Base-by-base conservation (phyloP, 2,113 vertebrate species). In the Xiphophorus maculatus region DNA sequence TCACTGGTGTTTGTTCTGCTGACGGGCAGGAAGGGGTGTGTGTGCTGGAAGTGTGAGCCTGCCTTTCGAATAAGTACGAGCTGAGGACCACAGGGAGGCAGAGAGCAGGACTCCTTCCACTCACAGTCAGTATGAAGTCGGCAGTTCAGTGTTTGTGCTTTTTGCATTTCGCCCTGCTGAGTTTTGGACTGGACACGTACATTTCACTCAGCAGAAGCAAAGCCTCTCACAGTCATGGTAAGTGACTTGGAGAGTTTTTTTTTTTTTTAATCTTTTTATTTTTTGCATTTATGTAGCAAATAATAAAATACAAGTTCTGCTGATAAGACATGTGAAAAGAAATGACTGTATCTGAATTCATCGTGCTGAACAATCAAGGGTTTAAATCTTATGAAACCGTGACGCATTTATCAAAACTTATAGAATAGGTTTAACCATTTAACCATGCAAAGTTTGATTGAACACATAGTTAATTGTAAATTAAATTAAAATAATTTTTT, bases 1-100 rank as follows among this genome's bases (percentile, higher is more conserved):
- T 66, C 69, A 44, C 32, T 42, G 70, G 12, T 44, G 66, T 29
- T 63, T n/a, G 1, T 29, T 12, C 4, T 66, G 42, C 27, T 29
- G 25, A 70, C 60, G 73, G 78, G 61, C 68, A 71, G 28, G 71
- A 63, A 73, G 71, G 83, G 88, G 83, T 73, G 88, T 73, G 83
- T 60, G 83, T 51, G 25, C 79, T 30, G 74, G 33, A 4, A 60
- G 77, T 37, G 62, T 48, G 35, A 73, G 44, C 81, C 83, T 77
- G 72, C 79, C 81, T 85, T 64, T 66, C 32, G 29, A 60, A 63
- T 76, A 65, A 75, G 33, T 64, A 58, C 1, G 15, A 60, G 65
- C 51, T 33, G 32, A 66, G 73, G 74, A 40, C 14, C 22, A 51
- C 42, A 28, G 72, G 73, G 74, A 29, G 0, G 27, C 28, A n/a